Percentiles rank a stretch among this genome's conserved stretches.
These are phyloP conservation scores for Drosophila leontia DNA, from an alignment of 1,140 invertebrate genomes.

Conservation along the genomic window DNA sequence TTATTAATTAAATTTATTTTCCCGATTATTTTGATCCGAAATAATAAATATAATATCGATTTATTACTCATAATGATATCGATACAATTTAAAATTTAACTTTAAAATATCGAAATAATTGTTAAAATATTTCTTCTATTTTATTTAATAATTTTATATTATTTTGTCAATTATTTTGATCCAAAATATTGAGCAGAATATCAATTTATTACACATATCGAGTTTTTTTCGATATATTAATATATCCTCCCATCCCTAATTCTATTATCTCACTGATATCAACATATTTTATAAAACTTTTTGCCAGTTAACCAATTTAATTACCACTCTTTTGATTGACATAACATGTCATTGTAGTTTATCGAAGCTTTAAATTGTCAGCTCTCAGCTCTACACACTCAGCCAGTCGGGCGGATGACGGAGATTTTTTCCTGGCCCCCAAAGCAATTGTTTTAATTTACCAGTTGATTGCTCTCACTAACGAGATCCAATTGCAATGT, in stretches of 20 bases:
- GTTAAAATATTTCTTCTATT: too few relatives aligned
- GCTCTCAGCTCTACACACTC: constrained; percentile 10
- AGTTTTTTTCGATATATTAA: neutral
- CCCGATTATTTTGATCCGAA: neutral
- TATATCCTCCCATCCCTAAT: neutral
- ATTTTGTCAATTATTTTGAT: too few relatives aligned
- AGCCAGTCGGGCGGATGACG: neutral
- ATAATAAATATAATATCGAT: too few relatives aligned
- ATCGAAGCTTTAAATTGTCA: constrained; percentile 29
- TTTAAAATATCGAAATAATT: too few relatives aligned
- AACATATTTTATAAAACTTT: neutral
- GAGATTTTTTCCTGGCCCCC: neutral
- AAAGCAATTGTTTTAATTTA: constrained; percentile 77
- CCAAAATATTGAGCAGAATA: neutral
- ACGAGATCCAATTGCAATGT: constrained; percentile 67
- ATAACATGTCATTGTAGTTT: constrained; percentile 27
- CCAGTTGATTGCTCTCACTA: constrained; percentile 68
- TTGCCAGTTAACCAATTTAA: constrained; percentile 13
- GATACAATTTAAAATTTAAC: too few relatives aligned
- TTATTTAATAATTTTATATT: too few relatives aligned
- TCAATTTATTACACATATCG: neutral
- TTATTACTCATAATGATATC: too few relatives aligned
- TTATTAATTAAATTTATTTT: neutral
- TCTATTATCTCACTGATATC: neutral
- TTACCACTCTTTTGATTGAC: constrained; percentile 24